phyloP scores from a whole-genome alignment of 2,888 invertebrate genomes.

The Masnerella sp. region DNA sequence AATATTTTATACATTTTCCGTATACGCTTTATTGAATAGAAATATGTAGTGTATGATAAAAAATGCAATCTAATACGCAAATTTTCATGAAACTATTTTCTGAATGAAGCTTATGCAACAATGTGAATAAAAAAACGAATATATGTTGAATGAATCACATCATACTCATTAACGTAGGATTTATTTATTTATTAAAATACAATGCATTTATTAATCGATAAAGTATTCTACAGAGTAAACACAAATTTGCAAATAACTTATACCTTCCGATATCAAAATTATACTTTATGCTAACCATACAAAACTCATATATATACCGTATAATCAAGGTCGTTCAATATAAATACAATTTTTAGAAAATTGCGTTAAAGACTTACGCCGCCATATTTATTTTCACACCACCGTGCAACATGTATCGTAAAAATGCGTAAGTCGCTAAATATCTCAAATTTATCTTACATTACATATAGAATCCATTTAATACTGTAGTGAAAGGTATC shows the following conservation, averaged over 20 bases:
- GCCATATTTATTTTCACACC: conserved; percentile 15
- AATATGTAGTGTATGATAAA: no score
- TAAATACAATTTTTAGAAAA: conserved; percentile 49
- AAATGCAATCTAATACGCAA: no score
- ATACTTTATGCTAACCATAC: conserved; percentile 30
- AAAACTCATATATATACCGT: conserved; percentile 41
- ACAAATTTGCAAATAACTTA: conserved; percentile 20
- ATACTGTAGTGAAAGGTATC: conserved; percentile 42
- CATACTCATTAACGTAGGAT: conserved; percentile 35
- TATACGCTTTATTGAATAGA: no score
- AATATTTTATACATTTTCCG: no score
- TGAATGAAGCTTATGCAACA: no score
- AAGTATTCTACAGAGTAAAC: conserved; percentile 22
- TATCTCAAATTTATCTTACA: conserved; percentile 39
- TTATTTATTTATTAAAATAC: conserved; percentile 46
- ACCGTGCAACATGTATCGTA: conserved; percentile 23
- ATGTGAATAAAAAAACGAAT: no score
- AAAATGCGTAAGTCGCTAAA: conserved; percentile 36
- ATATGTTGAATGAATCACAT: no score
- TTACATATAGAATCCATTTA: conserved; percentile 49
- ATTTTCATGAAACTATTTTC: no score
- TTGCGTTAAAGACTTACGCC: conserved; percentile 24
- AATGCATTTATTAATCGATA: conserved; percentile 24
- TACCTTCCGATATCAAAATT: conserved; percentile 36
- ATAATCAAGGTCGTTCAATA: conserved; percentile 21